phyloP scores from a whole-genome alignment of 2,797 vertebrate genomes.

The Epinephelus coioides region DNA sequence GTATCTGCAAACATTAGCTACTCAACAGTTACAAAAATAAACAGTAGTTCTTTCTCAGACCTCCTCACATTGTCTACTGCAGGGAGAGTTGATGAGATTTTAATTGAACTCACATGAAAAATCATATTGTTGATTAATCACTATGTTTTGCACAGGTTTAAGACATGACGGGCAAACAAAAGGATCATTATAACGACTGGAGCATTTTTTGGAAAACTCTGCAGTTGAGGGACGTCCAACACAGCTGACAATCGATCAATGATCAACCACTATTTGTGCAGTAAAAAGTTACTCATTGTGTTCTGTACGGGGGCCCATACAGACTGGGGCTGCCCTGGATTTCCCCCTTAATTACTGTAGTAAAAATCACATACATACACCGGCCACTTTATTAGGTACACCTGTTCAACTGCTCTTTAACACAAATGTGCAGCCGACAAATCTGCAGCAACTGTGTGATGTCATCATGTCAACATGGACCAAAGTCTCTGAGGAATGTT shows the following conservation, averaged over 20 bases:
- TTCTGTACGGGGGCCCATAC: neutral
- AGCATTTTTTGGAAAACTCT: neutral
- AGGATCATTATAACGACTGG: neutral
- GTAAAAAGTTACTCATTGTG: neutral
- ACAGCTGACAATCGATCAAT: neutral
- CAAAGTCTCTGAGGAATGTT: too few species aligned
- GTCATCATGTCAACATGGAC: too few species aligned
- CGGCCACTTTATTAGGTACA: too few species aligned
- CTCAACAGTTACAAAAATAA: constrained; percentile 10
- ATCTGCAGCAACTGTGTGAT: too few species aligned
- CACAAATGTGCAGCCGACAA: too few species aligned
- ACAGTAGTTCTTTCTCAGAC: neutral
- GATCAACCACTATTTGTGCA: too few species aligned
- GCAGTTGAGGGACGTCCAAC: neutral
- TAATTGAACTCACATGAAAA: neutral
- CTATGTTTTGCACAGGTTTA: neutral
- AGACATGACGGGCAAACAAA: too few species aligned
- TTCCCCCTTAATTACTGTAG: too few species aligned
- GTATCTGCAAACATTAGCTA: constrained; percentile 12
- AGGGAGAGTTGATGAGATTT: neutral
- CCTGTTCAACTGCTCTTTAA: too few species aligned
- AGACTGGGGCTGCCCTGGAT: neutral
- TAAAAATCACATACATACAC: too few species aligned
- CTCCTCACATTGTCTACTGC: neutral
- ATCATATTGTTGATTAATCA: neutral